Evolutionary conservation across 2,113 vertebrate species (phyloP).

Genomic region (Zeus faber): DNA sequence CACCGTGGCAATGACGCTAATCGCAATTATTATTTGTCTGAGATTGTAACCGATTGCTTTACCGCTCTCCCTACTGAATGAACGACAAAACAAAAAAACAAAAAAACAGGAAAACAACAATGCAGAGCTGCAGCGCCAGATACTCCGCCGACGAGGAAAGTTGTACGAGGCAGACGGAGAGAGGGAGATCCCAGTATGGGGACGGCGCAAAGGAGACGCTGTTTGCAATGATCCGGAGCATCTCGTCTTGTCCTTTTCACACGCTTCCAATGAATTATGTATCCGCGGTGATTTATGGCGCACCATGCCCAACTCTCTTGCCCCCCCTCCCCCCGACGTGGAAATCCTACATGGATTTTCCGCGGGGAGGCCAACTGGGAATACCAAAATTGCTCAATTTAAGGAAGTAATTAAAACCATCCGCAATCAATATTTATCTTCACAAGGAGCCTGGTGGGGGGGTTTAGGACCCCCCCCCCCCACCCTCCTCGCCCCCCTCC

Average conservation of each 20-base stretch:
- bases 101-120: conserved; percentile 13
- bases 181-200: conserved; percentile 36
- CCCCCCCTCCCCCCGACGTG: conserved; percentile 51
- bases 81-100: conserved; percentile 7
- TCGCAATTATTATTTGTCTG: neutral
- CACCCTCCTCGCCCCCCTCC: neutral
- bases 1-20: neutral
- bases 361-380: conserved; percentile 61
- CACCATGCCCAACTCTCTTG: conserved; percentile 64
- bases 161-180: conserved; percentile 23
- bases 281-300: conserved; percentile 79
- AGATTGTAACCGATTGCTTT: neutral
- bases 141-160: no score
- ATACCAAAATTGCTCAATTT: conserved; percentile 82
- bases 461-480: conserved; percentile 33
- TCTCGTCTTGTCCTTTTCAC: conserved; percentile 77
- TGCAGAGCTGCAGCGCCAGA: no score
- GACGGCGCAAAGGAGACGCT: conserved; percentile 59
- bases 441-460: conserved; percentile 57
- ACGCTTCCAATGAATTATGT: conserved; percentile 80
- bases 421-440: conserved; percentile 80
- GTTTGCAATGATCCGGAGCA: conserved; percentile 75
- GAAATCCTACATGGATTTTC: conserved; percentile 66
- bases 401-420: conserved; percentile 82
- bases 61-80: no score